Evolutionary conservation across 2,113 vertebrate species (phyloP).

Genomic region (Myanophis thanlyinensis): DNA sequence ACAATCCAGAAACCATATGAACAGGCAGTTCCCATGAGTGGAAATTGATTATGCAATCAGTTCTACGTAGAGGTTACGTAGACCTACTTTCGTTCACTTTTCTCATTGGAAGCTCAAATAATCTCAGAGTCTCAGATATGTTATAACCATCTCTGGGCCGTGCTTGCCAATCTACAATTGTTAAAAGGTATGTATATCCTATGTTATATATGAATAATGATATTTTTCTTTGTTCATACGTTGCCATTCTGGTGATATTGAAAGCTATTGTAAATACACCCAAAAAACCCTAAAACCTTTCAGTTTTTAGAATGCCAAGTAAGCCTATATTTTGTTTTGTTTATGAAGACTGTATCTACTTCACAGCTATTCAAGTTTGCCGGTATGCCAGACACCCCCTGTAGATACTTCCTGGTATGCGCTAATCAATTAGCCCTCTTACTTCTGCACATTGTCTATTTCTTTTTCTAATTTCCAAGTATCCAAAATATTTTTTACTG

Average conservation of each 20-base stretch:
- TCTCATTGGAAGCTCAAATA: background rate
- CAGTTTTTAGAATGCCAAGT: background rate
- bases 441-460: slow-evolving; percentile 8
- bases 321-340: background rate
- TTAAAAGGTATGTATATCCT: background rate
- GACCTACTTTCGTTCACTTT: background rate
- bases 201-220: background rate
- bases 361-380: slow-evolving; percentile 2
- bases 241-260: background rate
- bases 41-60: background rate
- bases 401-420: slow-evolving; percentile 3
- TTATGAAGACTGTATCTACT: background rate
- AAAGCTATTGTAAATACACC: background rate
- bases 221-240: background rate
- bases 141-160: background rate
- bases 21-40: background rate
- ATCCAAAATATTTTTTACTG: background rate
- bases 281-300: background rate
- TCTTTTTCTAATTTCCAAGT: background rate
- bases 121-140: background rate
- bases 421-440: slow-evolving; percentile 8
- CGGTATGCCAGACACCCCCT: slow-evolving; percentile 13
- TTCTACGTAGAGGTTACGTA: background rate
- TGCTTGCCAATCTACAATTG: background rate
- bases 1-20: background rate